Conservation (phyloP, 92 coral and sea anemone species). For the Palythoa caribaeorum region DNA sequence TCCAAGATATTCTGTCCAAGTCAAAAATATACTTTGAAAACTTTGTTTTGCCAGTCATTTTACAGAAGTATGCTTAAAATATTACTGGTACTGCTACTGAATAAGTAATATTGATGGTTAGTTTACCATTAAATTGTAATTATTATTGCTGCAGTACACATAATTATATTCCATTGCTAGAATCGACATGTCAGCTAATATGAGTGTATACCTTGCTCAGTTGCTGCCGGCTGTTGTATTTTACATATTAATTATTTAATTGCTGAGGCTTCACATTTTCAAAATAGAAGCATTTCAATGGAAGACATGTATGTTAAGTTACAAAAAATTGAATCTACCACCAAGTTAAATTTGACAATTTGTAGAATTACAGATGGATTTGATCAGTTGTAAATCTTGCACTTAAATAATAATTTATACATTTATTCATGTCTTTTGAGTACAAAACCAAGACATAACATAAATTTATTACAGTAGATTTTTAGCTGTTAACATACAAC, state of each 20-base stretch:
- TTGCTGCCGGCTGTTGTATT: not conserved
- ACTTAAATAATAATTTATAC: no score
- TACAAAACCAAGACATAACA: no score
- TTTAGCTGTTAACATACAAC: no score
- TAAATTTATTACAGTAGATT: no score
- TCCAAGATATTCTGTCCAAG: constrained; percentile 16
- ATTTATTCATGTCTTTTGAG: no score
- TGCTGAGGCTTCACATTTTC: not conserved
- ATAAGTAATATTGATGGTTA: not conserved
- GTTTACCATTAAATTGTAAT: constrained; percentile 9
- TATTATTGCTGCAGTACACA: not conserved
- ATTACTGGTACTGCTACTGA: not conserved
- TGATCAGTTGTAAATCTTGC: no score
- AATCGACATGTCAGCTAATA: not conserved
- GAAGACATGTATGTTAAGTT: constrained; percentile 11
- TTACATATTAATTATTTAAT: not conserved
- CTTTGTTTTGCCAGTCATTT: not conserved
- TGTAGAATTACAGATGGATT: no score
- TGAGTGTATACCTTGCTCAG: not conserved
- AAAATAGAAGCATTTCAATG: not conserved
- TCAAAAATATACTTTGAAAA: constrained; percentile 19
- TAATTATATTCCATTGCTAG: not conserved
- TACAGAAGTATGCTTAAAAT: not conserved
- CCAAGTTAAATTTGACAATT: no score
- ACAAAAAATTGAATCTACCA: no score